These are phyloP conservation scores for Eretmochelys imbricata DNA, from an alignment of 2,113 vertebrate species.

Conservation along the genomic window DNA sequence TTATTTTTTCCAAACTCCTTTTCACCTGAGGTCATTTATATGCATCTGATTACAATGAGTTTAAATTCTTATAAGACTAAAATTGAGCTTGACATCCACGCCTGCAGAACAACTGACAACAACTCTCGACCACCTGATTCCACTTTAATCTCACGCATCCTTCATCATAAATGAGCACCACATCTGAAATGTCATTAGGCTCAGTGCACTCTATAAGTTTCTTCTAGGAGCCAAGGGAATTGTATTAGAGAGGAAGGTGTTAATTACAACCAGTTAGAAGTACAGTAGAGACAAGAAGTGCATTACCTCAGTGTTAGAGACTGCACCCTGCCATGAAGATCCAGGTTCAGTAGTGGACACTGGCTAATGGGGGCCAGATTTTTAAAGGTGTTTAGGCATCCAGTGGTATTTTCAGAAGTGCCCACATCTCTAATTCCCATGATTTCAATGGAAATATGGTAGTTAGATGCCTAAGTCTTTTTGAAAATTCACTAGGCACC, in stretches of 20 bases:
- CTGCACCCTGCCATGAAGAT: neutral
- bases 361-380: neutral
- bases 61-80: conserved; percentile 65
- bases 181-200: conserved; percentile 34
- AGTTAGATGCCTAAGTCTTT: neutral
- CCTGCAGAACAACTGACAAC: conserved; percentile 59
- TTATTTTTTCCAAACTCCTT: conserved; percentile 45
- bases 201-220: conserved; percentile 39
- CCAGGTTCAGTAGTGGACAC: neutral
- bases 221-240: conserved; percentile 1
- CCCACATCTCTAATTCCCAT: neutral
- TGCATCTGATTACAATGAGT: conserved; percentile 73
- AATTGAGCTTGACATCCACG: conserved; percentile 66
- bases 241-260: neutral
- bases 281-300: neutral
- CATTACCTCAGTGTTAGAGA: neutral
- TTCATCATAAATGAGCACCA: conserved; percentile 56
- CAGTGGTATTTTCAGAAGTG: neutral
- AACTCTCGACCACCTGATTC: conserved; percentile 3
- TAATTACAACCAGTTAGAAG: conserved; percentile 50
- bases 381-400: fast-evolving
- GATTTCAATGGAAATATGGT: neutral
- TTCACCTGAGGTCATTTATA: conserved; percentile 58
- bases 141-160: conserved; percentile 42
- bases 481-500: neutral